These are phyloP conservation scores for Meloidogyne hapla DNA, from an alignment of 1,140 invertebrate species.

Conservation along the genomic window DNA sequence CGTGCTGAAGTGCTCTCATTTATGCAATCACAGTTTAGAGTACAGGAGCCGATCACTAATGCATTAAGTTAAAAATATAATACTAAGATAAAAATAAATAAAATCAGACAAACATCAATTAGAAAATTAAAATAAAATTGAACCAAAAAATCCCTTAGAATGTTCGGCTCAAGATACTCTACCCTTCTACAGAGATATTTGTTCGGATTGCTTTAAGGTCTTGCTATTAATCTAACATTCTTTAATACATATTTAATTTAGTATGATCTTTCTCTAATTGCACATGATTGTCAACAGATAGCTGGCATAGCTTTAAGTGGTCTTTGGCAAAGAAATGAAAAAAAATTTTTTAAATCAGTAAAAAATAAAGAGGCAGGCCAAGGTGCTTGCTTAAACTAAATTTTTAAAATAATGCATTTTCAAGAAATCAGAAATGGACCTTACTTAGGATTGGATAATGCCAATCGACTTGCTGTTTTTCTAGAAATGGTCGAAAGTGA, in stretches of 20 bases:
- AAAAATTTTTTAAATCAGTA: not conserved
- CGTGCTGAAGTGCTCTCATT: conserved; percentile 1
- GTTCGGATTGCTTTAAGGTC: conserved; percentile 18
- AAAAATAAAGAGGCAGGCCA: not conserved
- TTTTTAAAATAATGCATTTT: not conserved
- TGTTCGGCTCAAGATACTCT: conserved; percentile 14
- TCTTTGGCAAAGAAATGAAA: not conserved
- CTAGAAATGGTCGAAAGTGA: conserved; percentile 18
- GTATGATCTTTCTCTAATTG: conserved; percentile 23
- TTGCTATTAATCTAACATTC: too few relatives aligned
- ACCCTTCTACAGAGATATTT: conserved; percentile 17
- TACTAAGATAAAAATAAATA: not conserved
- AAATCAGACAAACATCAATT: not conserved
- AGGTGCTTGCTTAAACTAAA: not conserved
- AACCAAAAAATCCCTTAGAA: not conserved
- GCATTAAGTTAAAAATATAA: not conserved
- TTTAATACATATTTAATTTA: not conserved
- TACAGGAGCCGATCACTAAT: conserved; percentile 20
- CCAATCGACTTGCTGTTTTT: conserved; percentile 19
- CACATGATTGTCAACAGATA: not conserved
- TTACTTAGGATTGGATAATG: not conserved
- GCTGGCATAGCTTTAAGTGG: conserved; percentile 9
- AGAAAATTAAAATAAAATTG: not conserved
- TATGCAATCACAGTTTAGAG: conserved; percentile 20
- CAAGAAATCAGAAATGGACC: conserved; percentile 12